Evolutionary conservation across 1,140 invertebrate species (phyloP).

Genomic region (Saccostrea glomerata): DNA sequence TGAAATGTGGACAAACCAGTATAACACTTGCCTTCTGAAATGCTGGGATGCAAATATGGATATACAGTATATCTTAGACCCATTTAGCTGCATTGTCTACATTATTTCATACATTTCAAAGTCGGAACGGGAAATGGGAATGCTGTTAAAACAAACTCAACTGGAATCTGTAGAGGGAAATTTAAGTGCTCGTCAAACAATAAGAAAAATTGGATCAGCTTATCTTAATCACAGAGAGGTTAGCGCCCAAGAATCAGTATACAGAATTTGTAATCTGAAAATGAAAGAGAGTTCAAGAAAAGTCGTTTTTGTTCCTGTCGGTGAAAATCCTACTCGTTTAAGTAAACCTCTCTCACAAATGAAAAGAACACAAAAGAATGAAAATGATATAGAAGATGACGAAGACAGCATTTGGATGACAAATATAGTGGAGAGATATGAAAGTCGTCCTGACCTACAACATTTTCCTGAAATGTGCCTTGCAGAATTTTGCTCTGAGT

Average conservation of each 20-base stretch:
- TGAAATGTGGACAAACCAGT: too few relatives aligned
- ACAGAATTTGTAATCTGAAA: too few relatives aligned
- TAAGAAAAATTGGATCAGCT: background rate
- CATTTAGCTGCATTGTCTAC: slow-evolving; percentile 54
- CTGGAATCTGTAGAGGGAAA: background rate
- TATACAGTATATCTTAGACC: slow-evolving; percentile 54
- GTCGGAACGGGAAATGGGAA: background rate
- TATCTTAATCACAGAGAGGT: background rate
- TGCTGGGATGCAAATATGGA: background rate
- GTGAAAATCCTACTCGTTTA: slow-evolving; percentile 45
- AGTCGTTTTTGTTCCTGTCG: slow-evolving; percentile 50
- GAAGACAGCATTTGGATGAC: too few relatives aligned
- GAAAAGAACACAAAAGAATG: too few relatives aligned
- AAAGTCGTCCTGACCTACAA: too few relatives aligned
- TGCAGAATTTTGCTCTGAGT: background rate
- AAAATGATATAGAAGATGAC: too few relatives aligned
- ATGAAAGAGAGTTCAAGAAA: background rate
- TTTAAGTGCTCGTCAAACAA: background rate
- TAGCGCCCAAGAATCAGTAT: too few relatives aligned
- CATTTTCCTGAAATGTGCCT: too few relatives aligned
- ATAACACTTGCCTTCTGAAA: slow-evolving; percentile 44
- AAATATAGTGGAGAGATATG: too few relatives aligned
- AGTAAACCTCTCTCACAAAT: background rate
- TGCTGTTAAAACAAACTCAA: background rate
- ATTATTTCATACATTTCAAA: slow-evolving; percentile 1